Evolutionary conservation across 2,113 vertebrate species (phyloP).

Genomic region (Baryphthengus martii): DNA sequence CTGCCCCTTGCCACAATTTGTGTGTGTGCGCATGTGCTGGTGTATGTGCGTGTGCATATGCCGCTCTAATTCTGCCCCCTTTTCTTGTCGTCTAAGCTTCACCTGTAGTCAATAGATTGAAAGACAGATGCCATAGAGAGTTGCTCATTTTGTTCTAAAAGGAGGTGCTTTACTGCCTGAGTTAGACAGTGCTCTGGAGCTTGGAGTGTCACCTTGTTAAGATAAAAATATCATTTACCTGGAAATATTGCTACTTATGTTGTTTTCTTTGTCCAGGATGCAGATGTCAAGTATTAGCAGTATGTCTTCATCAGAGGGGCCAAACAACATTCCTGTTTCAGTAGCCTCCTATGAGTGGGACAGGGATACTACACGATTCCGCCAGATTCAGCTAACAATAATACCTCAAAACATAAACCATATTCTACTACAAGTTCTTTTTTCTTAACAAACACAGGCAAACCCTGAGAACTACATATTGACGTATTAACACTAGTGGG

Average conservation of each 20-base stretch:
- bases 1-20: neutral
- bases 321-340: neutral
- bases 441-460: neutral
- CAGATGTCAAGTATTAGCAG: neutral
- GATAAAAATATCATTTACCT: neutral
- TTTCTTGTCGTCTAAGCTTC: neutral
- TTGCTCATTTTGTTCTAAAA: neutral
- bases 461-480: neutral
- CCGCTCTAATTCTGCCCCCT: neutral
- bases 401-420: neutral
- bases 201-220: neutral
- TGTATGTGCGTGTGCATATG: neutral
- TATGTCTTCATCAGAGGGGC: rapidly evolving
- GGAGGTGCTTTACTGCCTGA: neutral
- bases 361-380: neutral
- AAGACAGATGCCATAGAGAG: neutral
- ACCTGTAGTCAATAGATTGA: neutral
- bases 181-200: neutral
- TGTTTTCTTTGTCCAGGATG: neutral
- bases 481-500: neutral
- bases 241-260: neutral
- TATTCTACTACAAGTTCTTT: neutral
- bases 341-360: neutral
- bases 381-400: neutral
- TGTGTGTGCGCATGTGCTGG: rapidly evolving